Base-by-base conservation (phyloP, 2,888 invertebrate species). In the Oeneis ivallda region DNA sequence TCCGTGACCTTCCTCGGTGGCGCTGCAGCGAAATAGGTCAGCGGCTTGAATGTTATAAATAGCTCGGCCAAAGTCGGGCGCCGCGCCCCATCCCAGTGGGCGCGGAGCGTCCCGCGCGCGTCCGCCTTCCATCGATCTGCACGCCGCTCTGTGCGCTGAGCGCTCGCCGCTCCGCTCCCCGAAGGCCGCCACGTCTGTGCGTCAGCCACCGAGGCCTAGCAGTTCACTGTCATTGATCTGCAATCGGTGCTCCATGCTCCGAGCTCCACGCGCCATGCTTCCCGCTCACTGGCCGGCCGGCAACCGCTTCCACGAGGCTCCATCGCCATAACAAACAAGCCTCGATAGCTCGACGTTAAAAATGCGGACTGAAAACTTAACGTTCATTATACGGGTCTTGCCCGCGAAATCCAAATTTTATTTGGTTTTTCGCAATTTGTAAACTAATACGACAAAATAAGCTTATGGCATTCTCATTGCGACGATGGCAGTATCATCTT, bases 1-100 rank as follows among this genome's bases (percentile, higher is more conserved):
- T 87, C 90, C 90, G 88, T 92, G 92, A 92, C 91, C 92, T 91
- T 92, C 91, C 88, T 84, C 82, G 83, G 81, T 74, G 85, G 86
- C 83, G 85, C 87, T 89, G 89, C 91, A 89, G 86, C 85, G 83
- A 92, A 90, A 89, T 92, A 89, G 91, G 92, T 92, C 92, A 91
- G 90, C 90, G 89, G 91, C 90, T 89, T 89, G 85, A 87, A 86
- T 86, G 87, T 89, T 92, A 91, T 90, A 90, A 91, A 92, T 92
- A 92, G 92, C 91, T 87, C 83, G 88, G 88, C 81, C 87, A 89
- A 90, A 90, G 90, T 89, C 88, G 89, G 89, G 86, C 89, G 87
- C 85, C 87, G 83, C 83, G 78, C 86, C 89, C 85, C 87, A 81
- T 84, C 81, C 85, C 87, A 75, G 73, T 76, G 83, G 81, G 83